Evolutionary conservation across 2,797 vertebrate species (phyloP).

Genomic region (Rhinogobio ventralis): DNA sequence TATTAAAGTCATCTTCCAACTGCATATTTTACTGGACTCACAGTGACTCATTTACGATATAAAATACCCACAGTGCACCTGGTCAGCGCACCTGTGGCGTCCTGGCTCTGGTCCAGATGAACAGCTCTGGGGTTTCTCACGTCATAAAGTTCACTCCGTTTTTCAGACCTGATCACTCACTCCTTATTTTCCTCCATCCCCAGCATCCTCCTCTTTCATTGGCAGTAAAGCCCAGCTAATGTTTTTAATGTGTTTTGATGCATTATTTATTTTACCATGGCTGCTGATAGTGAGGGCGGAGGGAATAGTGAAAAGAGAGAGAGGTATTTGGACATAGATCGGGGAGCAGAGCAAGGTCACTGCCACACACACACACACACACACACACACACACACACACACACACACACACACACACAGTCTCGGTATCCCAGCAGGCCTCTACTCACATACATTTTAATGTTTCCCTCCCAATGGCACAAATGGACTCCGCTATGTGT

Average conservation of each 20-base stretch:
- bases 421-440: conserved; percentile 59
- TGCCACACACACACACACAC: conserved; percentile 34
- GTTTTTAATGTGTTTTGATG: conserved; percentile 82
- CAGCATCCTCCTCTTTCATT: conserved; percentile 72
- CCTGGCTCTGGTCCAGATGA: conserved; percentile 9
- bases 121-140: conserved; percentile 34
- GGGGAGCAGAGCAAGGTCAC: conserved; percentile 75
- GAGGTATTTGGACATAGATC: conserved; percentile 75
- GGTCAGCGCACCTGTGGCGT: conserved; percentile 34
- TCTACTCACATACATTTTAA: conserved; percentile 76
- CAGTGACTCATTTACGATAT: background rate
- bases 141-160: conserved; percentile 47
- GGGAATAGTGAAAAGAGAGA: conserved; percentile 62
- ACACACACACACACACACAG: conserved; percentile 44
- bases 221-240: conserved; percentile 77
- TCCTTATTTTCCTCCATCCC: conserved; percentile 54
- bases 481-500: conserved; percentile 59
- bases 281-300: conserved; percentile 74
- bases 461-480: conserved; percentile 70
- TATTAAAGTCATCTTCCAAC: conserved; percentile 22
- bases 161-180: conserved; percentile 66
- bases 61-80: conserved; percentile 37
- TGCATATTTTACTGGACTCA: conserved; percentile 31
- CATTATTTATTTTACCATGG: conserved; percentile 82
- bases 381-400: conserved; percentile 56